Base-by-base conservation (phyloP, 2,888 invertebrate species). In the Dascillus cervinus region DNA sequence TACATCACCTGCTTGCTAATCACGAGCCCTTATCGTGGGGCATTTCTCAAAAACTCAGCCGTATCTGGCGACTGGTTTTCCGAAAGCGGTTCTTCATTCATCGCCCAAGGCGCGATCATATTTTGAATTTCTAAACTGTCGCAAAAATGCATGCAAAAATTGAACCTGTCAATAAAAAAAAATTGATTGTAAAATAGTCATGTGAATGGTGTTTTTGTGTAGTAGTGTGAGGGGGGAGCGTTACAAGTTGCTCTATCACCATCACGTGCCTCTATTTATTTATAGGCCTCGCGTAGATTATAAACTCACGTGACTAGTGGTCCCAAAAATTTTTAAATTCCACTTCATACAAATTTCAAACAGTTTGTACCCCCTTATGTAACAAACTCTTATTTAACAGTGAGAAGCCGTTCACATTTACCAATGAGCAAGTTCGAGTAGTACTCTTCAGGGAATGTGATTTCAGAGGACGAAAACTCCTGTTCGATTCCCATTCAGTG, bases 381-480 rank as follows among this genome's bases (percentile, higher is more conserved):
- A n/a, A n/a, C n/a, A n/a, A n/a, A n/a, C n/a, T n/a, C 37, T 43
- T 46, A 41, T 41, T 34, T 58, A 59, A 34, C 45, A 62, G 56
- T 53, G 70, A 67, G 53, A 72, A 72, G 55, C 65, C 70, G 46
- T 72, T 75, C 62, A 73, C 76, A 50, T 79, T 82, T 66, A 75
- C 73, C 53, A 72, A 72, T 45, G 75, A 79, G 59, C 82, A 84
- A 70, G 79, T 91, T 38, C 73, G 90, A 48, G 72, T 91, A 52
- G 71, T 91, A 55, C 70, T 91, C 44, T 89, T 84, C 66, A 77
- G 81, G 57, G 91, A 91, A 69, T 86, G 87, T 62, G 89, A 90
- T 58, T 78, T 80, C 64, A 72, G 80, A 39, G 88, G 87, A 13
- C 71, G 87, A 38, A 81, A 81, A 50, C 67, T 91, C 19, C 69